phyloP scores from a whole-genome alignment of 2,888 invertebrate species.

The Ommatoiulus sabulosus region DNA sequence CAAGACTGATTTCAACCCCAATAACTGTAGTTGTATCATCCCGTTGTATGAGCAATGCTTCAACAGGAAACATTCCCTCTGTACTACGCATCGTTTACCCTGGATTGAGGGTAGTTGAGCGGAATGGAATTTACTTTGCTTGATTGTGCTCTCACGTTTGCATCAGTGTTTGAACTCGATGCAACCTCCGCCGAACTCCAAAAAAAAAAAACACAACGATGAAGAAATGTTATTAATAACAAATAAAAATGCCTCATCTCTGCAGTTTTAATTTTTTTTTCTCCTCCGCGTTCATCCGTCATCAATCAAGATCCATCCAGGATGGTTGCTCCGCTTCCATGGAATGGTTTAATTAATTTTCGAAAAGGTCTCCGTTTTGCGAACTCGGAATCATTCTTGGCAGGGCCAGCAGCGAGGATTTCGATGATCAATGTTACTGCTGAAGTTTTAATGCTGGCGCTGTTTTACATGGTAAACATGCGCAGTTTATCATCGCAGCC shows the following conservation, averaged over 20 bases:
- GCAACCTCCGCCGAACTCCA: neutral
- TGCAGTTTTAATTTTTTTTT: neutral
- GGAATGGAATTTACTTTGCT: conserved; percentile 4
- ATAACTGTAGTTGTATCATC: no score
- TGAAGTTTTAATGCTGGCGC: neutral
- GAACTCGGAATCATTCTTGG: neutral
- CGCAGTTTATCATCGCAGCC: conserved; percentile 21
- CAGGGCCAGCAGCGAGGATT: neutral
- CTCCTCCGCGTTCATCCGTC: neutral
- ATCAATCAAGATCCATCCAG: neutral
- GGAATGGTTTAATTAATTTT: conserved; percentile 37
- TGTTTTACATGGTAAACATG: conserved; percentile 30
- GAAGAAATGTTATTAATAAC: conserved; percentile 22
- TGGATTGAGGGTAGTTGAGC: conserved; percentile 24
- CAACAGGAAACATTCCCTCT: no score
- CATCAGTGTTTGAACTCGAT: neutral
- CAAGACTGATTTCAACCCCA: no score
- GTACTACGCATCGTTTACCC: no score
- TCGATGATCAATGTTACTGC: conserved; percentile 33
- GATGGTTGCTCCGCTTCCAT: neutral
- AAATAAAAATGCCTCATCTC: conserved; percentile 4
- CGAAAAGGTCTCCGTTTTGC: neutral
- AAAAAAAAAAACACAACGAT: neutral
- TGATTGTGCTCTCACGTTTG: neutral
- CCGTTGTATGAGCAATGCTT: no score